Conservation (phyloP, 1,140 invertebrate genomes). For the Monomorium pharaonis region DNA sequence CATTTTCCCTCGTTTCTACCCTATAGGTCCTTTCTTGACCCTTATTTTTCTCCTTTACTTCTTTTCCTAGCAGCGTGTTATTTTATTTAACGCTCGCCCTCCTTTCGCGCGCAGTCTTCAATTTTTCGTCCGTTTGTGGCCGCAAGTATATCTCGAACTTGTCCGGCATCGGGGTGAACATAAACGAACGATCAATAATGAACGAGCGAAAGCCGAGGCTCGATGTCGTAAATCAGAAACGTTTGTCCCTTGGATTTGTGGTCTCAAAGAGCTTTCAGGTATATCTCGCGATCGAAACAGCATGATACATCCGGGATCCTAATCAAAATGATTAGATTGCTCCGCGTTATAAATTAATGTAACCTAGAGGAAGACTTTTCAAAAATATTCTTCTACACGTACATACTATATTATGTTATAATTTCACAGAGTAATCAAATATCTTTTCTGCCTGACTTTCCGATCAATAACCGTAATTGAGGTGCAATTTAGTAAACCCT, state of each 20-base stretch:
- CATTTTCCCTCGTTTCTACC: background rate
- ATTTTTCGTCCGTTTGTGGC: slow-evolving; percentile 58
- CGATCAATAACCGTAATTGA: background rate
- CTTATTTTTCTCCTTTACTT: slow-evolving; percentile 52
- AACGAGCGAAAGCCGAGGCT: slow-evolving; percentile 40
- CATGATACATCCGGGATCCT: background rate
- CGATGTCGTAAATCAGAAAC: slow-evolving; percentile 56
- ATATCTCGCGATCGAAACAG: slow-evolving; percentile 20
- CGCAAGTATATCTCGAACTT: slow-evolving; percentile 55
- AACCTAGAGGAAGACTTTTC: background rate
- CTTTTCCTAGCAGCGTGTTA: slow-evolving; percentile 8
- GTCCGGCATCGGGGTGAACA: slow-evolving; percentile 54
- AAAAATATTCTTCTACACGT: background rate
- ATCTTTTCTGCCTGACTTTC: background rate
- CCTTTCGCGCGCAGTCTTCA: slow-evolving; percentile 53
- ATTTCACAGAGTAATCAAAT: background rate
- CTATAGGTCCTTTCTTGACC: slow-evolving; percentile 22
- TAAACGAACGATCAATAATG: slow-evolving; percentile 60
- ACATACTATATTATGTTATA: background rate
- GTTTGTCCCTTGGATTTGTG: slow-evolving; percentile 54
- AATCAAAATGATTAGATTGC: background rate
- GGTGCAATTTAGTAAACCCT: slow-evolving; percentile 4
- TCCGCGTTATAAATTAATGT: background rate
- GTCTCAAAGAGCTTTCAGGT: slow-evolving; percentile 39
- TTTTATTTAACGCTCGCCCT: slow-evolving; percentile 45